Conservation (phyloP, 2,888 invertebrate genomes). For the Rotaria socialis region DNA sequence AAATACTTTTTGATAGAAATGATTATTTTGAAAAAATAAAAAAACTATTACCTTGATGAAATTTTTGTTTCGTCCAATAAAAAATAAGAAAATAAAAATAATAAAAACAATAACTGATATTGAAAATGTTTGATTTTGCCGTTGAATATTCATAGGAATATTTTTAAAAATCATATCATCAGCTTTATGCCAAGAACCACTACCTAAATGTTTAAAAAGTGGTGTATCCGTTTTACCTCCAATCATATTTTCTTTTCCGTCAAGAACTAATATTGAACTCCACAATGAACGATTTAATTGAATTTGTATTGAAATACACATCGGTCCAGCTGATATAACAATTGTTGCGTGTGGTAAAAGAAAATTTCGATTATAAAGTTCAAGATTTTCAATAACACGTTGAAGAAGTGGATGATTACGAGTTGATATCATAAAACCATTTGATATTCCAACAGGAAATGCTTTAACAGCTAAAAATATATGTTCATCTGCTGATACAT, state of each 20-base stretch:
- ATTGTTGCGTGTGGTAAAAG: neutral
- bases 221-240: neutral
- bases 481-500: neutral
- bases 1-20: too few species aligned
- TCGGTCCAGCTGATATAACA: neutral
- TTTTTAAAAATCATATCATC: constrained; percentile 29
- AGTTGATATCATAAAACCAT: constrained; percentile 24
- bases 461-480: neutral
- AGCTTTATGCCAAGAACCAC: constrained; percentile 5
- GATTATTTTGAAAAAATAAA: too few species aligned
- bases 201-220: neutral
- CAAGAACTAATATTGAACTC: constrained; percentile 3
- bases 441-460: constrained; percentile 25
- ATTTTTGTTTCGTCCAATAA: constrained; percentile 4
- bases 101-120: constrained; percentile 1
- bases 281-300: constrained; percentile 30
- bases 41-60: neutral
- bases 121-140: neutral
- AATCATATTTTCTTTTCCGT: constrained; percentile 25
- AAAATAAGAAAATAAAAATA: neutral
- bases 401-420: neutral
- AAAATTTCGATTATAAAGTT: constrained; percentile 4
- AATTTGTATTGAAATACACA: constrained; percentile 14
- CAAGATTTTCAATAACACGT: neutral
- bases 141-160: constrained; percentile 12